A percentile compares a stretch with the other conserved stretches of the same genome.
Conservation (phyloP, 2,888 invertebrate species). For the Cyclophora albipunctata region DNA sequence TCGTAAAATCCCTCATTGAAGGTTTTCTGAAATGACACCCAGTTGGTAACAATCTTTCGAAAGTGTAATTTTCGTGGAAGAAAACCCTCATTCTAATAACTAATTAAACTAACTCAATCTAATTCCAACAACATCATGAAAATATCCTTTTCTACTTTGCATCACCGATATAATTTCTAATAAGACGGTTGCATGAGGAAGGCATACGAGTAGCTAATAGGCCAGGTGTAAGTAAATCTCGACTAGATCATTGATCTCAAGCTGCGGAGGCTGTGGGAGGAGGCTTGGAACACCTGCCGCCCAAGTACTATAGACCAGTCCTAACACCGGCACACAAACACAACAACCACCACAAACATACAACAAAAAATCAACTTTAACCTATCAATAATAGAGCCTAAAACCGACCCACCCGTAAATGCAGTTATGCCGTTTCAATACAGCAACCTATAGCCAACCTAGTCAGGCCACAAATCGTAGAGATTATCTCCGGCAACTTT, state of each 20-base stretch:
- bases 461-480: constrained; percentile 61
- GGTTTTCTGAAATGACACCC: no score
- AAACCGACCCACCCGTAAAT: constrained; percentile 13
- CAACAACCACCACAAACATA: constrained; percentile 15
- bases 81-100: no score
- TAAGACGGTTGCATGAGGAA: no score
- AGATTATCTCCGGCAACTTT: constrained; percentile 67
- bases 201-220: neutral
- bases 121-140: no score
- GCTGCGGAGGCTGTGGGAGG: constrained; percentile 63
- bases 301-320: constrained; percentile 68
- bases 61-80: no score
- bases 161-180: no score
- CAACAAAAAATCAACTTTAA: constrained; percentile 34
- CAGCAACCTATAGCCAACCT: constrained; percentile 41
- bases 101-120: no score
- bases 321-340: constrained; percentile 17
- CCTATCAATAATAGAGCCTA: constrained; percentile 27
- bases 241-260: constrained; percentile 68
- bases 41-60: no score
- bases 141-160: no score
- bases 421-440: constrained; percentile 4
- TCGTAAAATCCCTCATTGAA: no score
- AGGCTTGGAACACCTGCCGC: constrained; percentile 73
- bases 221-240: constrained; percentile 62